Evolutionary conservation across 2,797 vertebrate species (phyloP).

Genomic region (Salmo trutta): DNA sequence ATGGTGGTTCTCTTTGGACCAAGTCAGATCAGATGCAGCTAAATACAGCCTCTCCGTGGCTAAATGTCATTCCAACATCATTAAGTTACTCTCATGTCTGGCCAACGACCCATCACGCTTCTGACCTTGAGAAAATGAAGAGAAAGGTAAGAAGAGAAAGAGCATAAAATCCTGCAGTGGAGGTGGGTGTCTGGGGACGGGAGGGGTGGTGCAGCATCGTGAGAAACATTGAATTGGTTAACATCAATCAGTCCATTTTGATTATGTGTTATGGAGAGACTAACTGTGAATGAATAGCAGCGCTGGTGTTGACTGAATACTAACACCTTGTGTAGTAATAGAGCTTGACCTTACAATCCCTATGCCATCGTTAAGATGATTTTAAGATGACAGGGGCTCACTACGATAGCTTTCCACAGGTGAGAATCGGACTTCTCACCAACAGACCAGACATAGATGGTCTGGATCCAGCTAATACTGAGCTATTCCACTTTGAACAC

Average conservation of each 20-base stretch:
- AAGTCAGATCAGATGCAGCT: conserved; percentile 51
- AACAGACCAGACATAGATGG: conserved; percentile 24
- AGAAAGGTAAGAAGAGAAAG: conserved; percentile 53
- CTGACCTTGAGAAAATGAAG: conserved; percentile 75
- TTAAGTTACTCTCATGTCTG: conserved; percentile 64
- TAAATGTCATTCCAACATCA: conserved; percentile 74
- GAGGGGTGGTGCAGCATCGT: background rate
- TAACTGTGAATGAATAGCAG: background rate
- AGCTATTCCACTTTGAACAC: background rate
- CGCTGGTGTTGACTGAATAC: background rate
- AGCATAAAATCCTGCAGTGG: conserved; percentile 42
- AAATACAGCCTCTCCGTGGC: conserved; percentile 30
- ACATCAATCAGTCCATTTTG: too few relatives aligned
- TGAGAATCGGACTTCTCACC: conserved; percentile 44
- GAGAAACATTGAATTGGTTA: conserved; percentile 4
- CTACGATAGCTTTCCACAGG: conserved; percentile 27
- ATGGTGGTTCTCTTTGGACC: conserved; percentile 49
- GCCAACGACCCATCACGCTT: conserved; percentile 62
- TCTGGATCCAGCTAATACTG: background rate
- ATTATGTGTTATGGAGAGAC: background rate
- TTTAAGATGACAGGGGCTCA: conserved; percentile 12
- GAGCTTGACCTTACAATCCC: conserved; percentile 11
- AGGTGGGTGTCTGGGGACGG: background rate
- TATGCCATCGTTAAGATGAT: conserved; percentile 6
- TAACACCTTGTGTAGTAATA: background rate